A percentile compares a stretch with the other conserved stretches of the same genome.
Evolutionary conservation across 64 coral and sea anemone species (phyloP).

Genomic region (Stichodactyla helianthus): DNA sequence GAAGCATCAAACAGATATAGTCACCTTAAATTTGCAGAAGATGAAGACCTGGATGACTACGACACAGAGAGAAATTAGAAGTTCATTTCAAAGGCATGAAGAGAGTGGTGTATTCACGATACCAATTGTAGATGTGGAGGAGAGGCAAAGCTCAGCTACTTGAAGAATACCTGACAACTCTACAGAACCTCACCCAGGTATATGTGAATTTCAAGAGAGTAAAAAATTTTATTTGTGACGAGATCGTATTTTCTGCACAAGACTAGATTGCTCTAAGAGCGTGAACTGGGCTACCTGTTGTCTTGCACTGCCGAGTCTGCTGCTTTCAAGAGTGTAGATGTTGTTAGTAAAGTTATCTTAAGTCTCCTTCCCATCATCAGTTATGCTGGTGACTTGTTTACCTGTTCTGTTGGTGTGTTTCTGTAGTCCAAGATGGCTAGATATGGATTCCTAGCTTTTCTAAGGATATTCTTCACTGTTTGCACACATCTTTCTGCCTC

Average conservation of each 20-base stretch:
- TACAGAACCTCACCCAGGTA: too few relatives aligned
- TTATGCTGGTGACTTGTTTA: slow-evolving; percentile 25
- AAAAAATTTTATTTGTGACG: not conserved
- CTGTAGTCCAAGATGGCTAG: slow-evolving; percentile 29
- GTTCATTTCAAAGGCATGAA: slow-evolving; percentile 18
- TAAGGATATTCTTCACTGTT: too few relatives aligned
- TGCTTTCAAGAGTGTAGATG: too few relatives aligned
- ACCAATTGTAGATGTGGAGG: slow-evolving; percentile 26
- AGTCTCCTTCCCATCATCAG: slow-evolving; percentile 49
- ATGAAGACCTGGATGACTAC: not conserved
- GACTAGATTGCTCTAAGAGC: not conserved
- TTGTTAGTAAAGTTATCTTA: slow-evolving; percentile 40
- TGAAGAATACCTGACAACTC: slow-evolving; percentile 5
- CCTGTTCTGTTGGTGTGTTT: slow-evolving; percentile 14
- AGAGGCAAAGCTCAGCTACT: slow-evolving; percentile 23
- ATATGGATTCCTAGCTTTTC: slow-evolving; percentile 20
- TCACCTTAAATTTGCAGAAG: not conserved
- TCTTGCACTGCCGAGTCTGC: too few relatives aligned
- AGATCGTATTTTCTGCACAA: not conserved
- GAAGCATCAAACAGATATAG: not conserved
- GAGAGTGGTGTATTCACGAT: slow-evolving; percentile 5
- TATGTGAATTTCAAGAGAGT: too few relatives aligned
- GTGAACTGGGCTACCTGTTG: not conserved
- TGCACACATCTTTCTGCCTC: too few relatives aligned
- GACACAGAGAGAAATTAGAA: not conserved